A percentile compares a stretch with the other conserved stretches of the same genome.
These are phyloP conservation scores for Leptopilina syphax DNA, from an alignment of 2,888 invertebrate species.

Conservation along the genomic window DNA sequence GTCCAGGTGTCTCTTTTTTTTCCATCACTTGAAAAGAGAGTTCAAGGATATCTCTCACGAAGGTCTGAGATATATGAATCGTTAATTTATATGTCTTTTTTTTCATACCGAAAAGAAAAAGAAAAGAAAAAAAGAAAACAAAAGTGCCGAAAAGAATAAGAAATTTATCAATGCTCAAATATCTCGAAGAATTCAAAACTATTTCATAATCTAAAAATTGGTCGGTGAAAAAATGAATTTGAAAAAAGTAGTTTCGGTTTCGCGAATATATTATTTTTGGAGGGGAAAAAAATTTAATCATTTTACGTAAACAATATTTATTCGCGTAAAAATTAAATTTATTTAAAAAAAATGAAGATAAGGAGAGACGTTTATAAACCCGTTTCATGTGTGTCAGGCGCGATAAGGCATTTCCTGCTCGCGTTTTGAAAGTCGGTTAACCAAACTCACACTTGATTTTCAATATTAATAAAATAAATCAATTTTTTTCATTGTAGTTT, in stretches of 20 bases:
- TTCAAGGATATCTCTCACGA: background rate
- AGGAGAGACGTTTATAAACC: constrained; percentile 27
- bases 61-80: background rate
- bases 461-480: constrained; percentile 8
- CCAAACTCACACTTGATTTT: constrained; percentile 15
- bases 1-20: constrained; percentile 1
- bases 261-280: background rate
- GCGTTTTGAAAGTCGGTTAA: constrained; percentile 36
- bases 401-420: constrained; percentile 38
- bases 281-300: background rate
- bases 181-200: too few relatives aligned
- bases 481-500: background rate
- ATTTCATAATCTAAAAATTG: background rate
- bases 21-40: background rate
- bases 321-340: constrained; percentile 3
- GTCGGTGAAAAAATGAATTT: too few relatives aligned
- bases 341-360: constrained; percentile 6
- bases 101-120: too few relatives aligned
- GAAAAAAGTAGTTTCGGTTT: too few relatives aligned
- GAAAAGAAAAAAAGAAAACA: too few relatives aligned
- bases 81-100: background rate
- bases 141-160: too few relatives aligned
- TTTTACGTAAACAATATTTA: constrained; percentile 1
- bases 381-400: constrained; percentile 31
- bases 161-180: too few relatives aligned